Conservation (phyloP, 2,888 invertebrate genomes). For the Caenorhabditis wallacei region DNA sequence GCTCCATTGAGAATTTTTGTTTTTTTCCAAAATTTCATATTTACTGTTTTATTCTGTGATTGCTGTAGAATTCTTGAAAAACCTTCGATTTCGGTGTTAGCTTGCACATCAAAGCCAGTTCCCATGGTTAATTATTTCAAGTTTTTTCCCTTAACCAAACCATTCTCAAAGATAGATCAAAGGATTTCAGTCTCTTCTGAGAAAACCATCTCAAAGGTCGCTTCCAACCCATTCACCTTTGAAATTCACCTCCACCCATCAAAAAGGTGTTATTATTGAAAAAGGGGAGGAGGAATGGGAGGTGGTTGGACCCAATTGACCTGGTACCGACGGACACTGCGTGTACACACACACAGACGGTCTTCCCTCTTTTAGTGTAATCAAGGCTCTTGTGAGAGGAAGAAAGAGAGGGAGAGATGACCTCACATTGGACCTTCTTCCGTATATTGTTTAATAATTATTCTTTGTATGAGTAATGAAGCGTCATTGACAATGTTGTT, state of each 20-base stretch:
- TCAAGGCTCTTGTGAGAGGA: constrained; percentile 7
- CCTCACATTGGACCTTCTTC: constrained; percentile 14
- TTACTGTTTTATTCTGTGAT: no score
- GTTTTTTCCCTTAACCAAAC: no score
- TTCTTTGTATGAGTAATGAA: no score
- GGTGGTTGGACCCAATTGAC: constrained; percentile 8
- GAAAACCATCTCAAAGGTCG: no score
- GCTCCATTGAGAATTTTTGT: background rate
- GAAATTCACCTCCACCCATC: background rate
- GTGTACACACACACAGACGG: constrained; percentile 7
- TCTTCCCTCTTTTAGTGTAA: constrained; percentile 15
- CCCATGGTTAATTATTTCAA: background rate
- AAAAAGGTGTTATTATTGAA: constrained; percentile 31
- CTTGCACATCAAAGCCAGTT: no score
- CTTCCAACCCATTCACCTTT: background rate
- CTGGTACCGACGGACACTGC: constrained; percentile 38
- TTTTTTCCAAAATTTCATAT: background rate
- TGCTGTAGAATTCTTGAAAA: no score
- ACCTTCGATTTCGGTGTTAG: no score
- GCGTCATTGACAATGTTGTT: background rate
- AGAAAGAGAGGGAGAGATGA: background rate
- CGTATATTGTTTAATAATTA: background rate
- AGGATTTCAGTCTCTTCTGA: no score
- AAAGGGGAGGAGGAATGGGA: background rate
- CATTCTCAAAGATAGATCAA: no score